A percentile compares a stretch with the other conserved stretches of the same genome.
These are phyloP conservation scores for Siniperca scherzeri DNA, from an alignment of 2,797 vertebrate genomes.

Conservation along the genomic window DNA sequence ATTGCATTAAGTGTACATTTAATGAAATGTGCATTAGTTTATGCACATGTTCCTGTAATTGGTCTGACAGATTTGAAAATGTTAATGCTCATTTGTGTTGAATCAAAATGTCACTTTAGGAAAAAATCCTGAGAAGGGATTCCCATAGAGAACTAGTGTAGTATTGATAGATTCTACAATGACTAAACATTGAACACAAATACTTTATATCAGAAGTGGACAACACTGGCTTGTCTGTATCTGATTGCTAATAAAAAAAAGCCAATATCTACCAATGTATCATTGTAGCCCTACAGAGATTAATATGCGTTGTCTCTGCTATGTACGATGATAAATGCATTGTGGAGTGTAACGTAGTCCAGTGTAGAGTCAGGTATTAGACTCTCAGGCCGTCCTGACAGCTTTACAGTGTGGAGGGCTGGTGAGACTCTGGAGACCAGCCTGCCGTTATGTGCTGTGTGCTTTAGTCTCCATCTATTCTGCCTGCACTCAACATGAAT, in stretches of 20 bases:
- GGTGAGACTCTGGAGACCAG: constrained; percentile 58
- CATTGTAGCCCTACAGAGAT: constrained; percentile 5
- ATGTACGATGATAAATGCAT: constrained; percentile 34
- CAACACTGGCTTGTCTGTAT: not conserved
- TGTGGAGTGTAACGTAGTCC: constrained; percentile 17
- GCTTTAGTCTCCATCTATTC: constrained; percentile 60
- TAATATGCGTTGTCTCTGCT: constrained; percentile 14
- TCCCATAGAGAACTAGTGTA: not conserved
- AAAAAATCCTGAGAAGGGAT: not conserved
- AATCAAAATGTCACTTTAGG: constrained; percentile 1
- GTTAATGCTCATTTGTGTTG: not conserved
- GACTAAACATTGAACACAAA: not conserved
- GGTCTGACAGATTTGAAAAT: not conserved
- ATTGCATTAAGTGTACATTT: not conserved
- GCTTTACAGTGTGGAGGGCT: constrained; percentile 70
- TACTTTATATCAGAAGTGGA: not conserved
- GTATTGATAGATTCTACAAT: not conserved
- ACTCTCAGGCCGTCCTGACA: constrained; percentile 67
- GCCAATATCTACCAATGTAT: not conserved
- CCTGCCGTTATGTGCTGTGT: constrained; percentile 57
- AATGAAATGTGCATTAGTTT: not conserved
- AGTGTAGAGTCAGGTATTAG: constrained; percentile 56
- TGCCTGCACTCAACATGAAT: constrained; percentile 76
- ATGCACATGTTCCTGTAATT: not conserved
- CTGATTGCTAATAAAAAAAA: constrained; percentile 24